Evolutionary conservation across 2,797 vertebrate species (phyloP), one percentile per base, ranked within the genome.

Genomic region (Crenuchus spilurus): DNA sequence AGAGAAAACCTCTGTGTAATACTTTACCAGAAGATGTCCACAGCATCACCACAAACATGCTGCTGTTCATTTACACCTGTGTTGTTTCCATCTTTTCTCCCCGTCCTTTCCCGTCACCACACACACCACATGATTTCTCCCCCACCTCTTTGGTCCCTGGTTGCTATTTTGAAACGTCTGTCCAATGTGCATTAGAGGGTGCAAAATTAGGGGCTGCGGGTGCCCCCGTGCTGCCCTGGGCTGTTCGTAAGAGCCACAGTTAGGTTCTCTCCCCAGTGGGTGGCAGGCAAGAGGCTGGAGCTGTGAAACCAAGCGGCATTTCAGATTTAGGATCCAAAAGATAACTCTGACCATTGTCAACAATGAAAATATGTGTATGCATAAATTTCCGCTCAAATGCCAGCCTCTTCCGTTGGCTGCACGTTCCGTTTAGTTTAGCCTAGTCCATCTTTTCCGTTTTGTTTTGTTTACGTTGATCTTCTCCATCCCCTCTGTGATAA

Each of bases 211-310:
- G 46, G 57, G 35, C 11, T 33, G 30, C 66, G 44, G 65, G 28
- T 62, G 11, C 55, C 61, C 37, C 10, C 31, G 24, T 64, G 39
- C 6, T 28, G 31, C 58, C 30, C 26, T 42, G 20, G 11, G 13
- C 22, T 64, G 51, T 14, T 79, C 55, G 35, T 44, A 55, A 57
- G 54, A 78, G 83, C 4, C 9, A 57, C 74, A 77, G 83, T 86
- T 77, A 73, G 82, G 80, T 77, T 87, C 75, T 84, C 37, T 52
- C 86, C 65, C 83, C 9, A 69, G 84, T 81, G 85, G 87, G 88
- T 82, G 86, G 86, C 77, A 69, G 77, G 49, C 79, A 74, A 52
- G 72, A 33, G 24, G 37, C 10, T n/a, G 1, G 13, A 54, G 26
- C 51, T 30, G 26, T 28, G 4, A 54, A 54, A 16, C n/a, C n/a